Evolutionary conservation across 2,113 vertebrate genomes (phyloP).

Genomic region (Isurus oxyrinchus): DNA sequence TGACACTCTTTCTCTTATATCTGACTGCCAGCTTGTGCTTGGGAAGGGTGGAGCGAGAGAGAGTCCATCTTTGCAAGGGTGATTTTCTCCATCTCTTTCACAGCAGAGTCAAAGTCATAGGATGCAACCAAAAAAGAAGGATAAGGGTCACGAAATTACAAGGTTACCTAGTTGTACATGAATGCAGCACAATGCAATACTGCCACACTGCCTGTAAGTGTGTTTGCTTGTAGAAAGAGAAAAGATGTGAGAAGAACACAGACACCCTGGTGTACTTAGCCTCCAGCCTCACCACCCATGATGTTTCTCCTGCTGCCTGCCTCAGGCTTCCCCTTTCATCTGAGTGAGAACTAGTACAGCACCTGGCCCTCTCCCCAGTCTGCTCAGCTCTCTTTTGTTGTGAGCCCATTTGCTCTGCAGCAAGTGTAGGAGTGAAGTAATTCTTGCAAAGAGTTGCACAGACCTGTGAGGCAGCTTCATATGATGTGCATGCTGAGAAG

Average conservation of each 20-base stretch:
- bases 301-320: not conserved
- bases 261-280: not conserved
- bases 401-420: not conserved
- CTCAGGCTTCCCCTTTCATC: not conserved
- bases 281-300: not conserved
- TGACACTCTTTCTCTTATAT: no score
- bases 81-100: not conserved
- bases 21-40: no score
- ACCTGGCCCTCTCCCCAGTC: not conserved
- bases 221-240: not conserved
- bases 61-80: no score
- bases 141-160: not conserved
- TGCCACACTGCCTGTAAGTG: not conserved
- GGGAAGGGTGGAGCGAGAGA: no score
- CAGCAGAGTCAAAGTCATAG: not conserved
- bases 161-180: not conserved
- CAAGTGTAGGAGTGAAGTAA: not conserved
- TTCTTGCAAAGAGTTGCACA: not conserved
- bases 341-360: not conserved
- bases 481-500: not conserved
- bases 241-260: not conserved
- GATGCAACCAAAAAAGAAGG: not conserved
- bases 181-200: not conserved
- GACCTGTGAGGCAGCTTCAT: not conserved
- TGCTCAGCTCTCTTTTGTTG: not conserved